Percentiles rank a stretch among this genome's conserved stretches.
These are phyloP conservation scores for Minunthozetes semirufus DNA, from an alignment of 2,888 invertebrate genomes.

Conservation along the genomic window DNA sequence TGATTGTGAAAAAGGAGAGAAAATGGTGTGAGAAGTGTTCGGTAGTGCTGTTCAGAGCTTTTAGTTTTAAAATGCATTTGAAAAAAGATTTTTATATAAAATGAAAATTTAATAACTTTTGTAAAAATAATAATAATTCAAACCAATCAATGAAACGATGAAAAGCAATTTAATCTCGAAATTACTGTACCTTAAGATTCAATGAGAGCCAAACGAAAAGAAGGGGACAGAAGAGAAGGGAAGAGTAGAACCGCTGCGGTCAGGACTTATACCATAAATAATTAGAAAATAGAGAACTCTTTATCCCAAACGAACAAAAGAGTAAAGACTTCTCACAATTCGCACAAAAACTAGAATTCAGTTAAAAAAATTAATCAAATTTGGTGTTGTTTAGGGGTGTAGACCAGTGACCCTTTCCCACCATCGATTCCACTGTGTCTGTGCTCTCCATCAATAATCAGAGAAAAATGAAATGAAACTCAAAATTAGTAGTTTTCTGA, in stretches of 20 bases:
- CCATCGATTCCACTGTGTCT: neutral
- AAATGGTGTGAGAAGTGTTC: neutral
- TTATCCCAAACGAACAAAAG: slow-evolving; percentile 16
- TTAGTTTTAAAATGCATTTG: neutral
- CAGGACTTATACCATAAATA: neutral
- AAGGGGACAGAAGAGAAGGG: neutral
- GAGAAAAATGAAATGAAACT: neutral
- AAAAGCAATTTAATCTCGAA: slow-evolving; percentile 28
- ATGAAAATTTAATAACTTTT: slow-evolving; percentile 23
- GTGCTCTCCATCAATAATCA: slow-evolving; percentile 6
- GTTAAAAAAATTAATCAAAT: slow-evolving; percentile 28
- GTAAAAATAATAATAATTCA: slow-evolving; percentile 21
- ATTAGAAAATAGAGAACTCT: slow-evolving; percentile 28
- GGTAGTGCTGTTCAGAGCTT: no score
- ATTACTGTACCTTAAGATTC: slow-evolving; percentile 17
- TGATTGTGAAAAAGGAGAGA: neutral
- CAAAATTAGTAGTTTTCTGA: neutral
- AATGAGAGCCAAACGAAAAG: neutral
- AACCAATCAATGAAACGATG: slow-evolving; percentile 30
- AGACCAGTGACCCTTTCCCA: slow-evolving; percentile 26
- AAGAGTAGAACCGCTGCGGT: neutral
- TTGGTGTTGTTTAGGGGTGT: slow-evolving; percentile 18
- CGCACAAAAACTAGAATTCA: neutral
- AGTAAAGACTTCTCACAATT: neutral
- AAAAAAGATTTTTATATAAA: slow-evolving; percentile 12